Conservation (phyloP, 2,888 invertebrate genomes). For the Steinernema hermaphroditum region DNA sequence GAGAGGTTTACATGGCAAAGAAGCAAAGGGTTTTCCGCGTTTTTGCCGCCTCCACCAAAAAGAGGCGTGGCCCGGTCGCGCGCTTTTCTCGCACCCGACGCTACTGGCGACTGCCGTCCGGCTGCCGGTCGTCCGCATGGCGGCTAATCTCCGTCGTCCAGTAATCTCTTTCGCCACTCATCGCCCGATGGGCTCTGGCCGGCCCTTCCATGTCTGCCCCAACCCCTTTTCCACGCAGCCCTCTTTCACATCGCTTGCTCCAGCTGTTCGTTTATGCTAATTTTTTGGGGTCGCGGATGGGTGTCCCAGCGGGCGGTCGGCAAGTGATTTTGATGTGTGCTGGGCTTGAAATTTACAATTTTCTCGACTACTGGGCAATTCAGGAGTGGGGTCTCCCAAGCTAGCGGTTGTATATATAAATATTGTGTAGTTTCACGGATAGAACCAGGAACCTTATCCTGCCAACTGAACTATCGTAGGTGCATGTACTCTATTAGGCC, state of each 20-base stretch:
- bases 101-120: conserved; percentile 23
- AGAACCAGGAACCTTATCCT: too few relatives aligned
- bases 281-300: background rate
- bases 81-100: background rate
- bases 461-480: too few relatives aligned
- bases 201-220: conserved; percentile 17
- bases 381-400: too few relatives aligned
- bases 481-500: too few relatives aligned
- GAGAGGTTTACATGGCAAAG: background rate
- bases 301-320: too few relatives aligned
- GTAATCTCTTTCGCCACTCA: conserved; percentile 21
- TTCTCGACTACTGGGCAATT: too few relatives aligned
- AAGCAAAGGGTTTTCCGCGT: background rate
- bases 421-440: too few relatives aligned
- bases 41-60: background rate
- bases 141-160: conserved; percentile 26
- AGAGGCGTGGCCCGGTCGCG: conserved; percentile 29
- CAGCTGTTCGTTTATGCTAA: conserved; percentile 30
- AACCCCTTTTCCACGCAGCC: background rate
- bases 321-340: too few relatives aligned
- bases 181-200: background rate
- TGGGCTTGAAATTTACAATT: too few relatives aligned
- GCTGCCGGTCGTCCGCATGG: background rate
- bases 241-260: conserved; percentile 28
- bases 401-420: too few relatives aligned